phyloP scores from a whole-genome alignment of 2,888 invertebrate species.

The Clivina fossor region DNA sequence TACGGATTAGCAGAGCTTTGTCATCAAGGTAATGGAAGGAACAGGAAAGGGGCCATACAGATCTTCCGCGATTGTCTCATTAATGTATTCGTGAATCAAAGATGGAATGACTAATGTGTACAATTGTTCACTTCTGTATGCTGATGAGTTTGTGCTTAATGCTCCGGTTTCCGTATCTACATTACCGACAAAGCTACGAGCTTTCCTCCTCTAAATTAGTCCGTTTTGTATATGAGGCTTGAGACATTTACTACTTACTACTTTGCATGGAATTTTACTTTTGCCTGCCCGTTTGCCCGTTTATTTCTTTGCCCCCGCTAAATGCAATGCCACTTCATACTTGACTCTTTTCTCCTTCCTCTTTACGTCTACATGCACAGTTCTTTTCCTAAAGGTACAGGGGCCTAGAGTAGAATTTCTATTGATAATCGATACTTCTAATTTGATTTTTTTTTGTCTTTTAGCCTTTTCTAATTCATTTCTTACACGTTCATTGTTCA shows the following conservation, averaged over 20 bases:
- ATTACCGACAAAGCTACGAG: conserved; percentile 36
- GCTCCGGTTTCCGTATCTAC: conserved; percentile 40
- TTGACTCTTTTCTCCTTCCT: too few relatives aligned
- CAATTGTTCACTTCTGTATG: conserved; percentile 47
- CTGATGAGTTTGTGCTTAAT: conserved; percentile 39
- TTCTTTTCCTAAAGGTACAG: too few relatives aligned
- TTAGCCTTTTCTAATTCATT: too few relatives aligned
- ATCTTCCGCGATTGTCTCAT: conserved; percentile 50
- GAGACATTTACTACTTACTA: conserved; percentile 14
- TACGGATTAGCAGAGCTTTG: conserved; percentile 52
- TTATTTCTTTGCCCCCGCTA: background rate
- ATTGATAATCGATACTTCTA: too few relatives aligned
- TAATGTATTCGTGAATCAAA: conserved; percentile 53
- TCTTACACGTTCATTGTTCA: too few relatives aligned
- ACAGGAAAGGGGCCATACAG: conserved; percentile 45
- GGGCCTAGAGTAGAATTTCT: too few relatives aligned
- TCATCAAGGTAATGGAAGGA: conserved; percentile 54
- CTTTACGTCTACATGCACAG: too few relatives aligned
- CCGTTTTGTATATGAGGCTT: conserved; percentile 36
- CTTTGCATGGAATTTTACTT: conserved; percentile 1
- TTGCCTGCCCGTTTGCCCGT: conserved; percentile 1
- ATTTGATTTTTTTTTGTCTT: too few relatives aligned
- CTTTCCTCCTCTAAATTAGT: conserved; percentile 38
- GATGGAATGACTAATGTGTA: conserved; percentile 52
- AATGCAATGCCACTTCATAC: too few relatives aligned